Evolutionary conservation across 2,888 invertebrate genomes (phyloP).

Genomic region (Dasypogon diadema): DNA sequence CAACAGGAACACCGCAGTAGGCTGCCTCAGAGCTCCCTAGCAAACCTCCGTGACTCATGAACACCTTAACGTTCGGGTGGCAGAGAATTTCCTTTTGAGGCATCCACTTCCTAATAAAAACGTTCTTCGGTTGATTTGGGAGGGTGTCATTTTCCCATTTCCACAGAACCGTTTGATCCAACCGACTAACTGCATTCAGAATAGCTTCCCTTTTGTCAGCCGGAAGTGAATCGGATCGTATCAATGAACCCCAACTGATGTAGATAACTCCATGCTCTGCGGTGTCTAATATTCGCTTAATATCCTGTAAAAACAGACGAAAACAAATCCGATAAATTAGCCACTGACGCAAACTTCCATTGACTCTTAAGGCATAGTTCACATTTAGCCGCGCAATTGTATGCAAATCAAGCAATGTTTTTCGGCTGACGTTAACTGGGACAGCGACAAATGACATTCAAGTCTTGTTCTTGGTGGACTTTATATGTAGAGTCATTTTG

Average conservation of each 20-base stretch:
- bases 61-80: conserved; percentile 78
- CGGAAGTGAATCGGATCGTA: conserved; percentile 74
- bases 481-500: no score
- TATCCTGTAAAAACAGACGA: conserved; percentile 62
- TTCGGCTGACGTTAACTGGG: no score
- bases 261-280: conserved; percentile 75
- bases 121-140: conserved; percentile 73
- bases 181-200: conserved; percentile 71
- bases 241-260: conserved; percentile 80
- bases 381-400: not conserved
- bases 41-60: conserved; percentile 81
- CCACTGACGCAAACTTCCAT: no score
- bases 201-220: conserved; percentile 71
- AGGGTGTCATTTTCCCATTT: conserved; percentile 77
- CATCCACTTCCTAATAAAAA: conserved; percentile 76
- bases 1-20: conserved; percentile 75
- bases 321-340: no score
- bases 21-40: conserved; percentile 78
- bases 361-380: not conserved
- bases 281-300: conserved; percentile 73
- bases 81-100: conserved; percentile 80
- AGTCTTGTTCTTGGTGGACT: no score
- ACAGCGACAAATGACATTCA: no score
- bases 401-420: not conserved
- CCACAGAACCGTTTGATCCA: conserved; percentile 76